Percentiles rank a stretch among this genome's conserved stretches.
phyloP scores from a whole-genome alignment of 37 sponge, comb jelly and placozoan genomes.

The Cliona cf. orientalis region DNA sequence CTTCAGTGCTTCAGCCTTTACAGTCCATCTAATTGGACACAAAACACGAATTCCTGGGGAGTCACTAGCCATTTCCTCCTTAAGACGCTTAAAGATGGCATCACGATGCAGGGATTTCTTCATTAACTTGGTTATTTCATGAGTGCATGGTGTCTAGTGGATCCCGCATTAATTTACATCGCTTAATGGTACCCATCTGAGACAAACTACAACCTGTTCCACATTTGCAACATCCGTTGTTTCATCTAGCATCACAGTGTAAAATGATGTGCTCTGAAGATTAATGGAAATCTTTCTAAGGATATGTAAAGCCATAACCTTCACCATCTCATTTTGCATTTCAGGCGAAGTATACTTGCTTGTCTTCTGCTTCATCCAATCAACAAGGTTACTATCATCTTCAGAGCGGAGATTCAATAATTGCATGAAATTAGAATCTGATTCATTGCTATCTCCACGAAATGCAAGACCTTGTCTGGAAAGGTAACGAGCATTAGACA shows the following conservation, averaged over 20 bases:
- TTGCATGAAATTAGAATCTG: constrained; percentile 51
- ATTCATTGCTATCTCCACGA: constrained; percentile 50
- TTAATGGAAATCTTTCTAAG: constrained; percentile 39
- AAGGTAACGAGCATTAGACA: constrained; percentile 53
- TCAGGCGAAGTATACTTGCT: constrained; percentile 55
- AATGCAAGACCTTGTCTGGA: constrained; percentile 52
- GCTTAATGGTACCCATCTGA: constrained; percentile 68
- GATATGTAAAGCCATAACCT: constrained; percentile 56
- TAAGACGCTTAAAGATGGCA: constrained; percentile 43
- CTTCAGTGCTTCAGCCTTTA: constrained; percentile 33
- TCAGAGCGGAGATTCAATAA: constrained; percentile 24
- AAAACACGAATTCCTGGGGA: constrained; percentile 62
- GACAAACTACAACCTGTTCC: constrained; percentile 74
- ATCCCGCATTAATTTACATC: constrained; percentile 62
- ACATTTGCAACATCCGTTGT: constrained; percentile 70
- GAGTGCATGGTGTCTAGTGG: constrained; percentile 52
- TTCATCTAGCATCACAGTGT: constrained; percentile 76
- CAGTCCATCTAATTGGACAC: constrained; percentile 61
- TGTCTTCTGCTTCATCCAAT: constrained; percentile 42
- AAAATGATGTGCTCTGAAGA: constrained; percentile 37
- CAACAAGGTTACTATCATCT: constrained; percentile 17
- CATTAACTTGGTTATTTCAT: constrained; percentile 63
- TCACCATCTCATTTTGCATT: constrained; percentile 66
- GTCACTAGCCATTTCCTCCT: constrained; percentile 47
- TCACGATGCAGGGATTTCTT: constrained; percentile 60